phyloP scores from a whole-genome alignment of 2,888 invertebrate genomes.

The Anorthoa munda region DNA sequence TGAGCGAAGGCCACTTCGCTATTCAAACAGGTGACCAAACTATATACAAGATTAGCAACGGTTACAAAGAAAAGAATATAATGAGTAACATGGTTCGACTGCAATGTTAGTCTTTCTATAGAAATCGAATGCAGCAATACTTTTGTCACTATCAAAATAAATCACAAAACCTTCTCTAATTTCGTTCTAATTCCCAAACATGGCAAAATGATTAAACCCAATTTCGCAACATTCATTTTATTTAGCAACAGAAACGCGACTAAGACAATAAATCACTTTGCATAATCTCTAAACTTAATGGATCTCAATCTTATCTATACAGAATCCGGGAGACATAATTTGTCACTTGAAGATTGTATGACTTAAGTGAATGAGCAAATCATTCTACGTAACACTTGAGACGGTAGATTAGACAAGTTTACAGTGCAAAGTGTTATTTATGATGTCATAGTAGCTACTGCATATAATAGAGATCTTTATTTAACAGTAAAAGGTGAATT shows the following conservation, averaged over 20 bases:
- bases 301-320: conserved; percentile 59
- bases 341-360: conserved; percentile 62
- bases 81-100: not conserved
- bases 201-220: conserved; percentile 47
- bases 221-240: conserved; percentile 57
- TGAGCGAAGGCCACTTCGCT: too few species aligned
- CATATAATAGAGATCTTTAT: conserved; percentile 24
- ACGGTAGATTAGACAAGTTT: conserved; percentile 35
- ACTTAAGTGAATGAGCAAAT: conserved; percentile 62
- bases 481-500: conserved; percentile 21
- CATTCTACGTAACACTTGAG: conserved; percentile 50
- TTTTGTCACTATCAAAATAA: not conserved
- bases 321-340: conserved; percentile 62
- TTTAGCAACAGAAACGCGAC: conserved; percentile 53
- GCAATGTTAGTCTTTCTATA: not conserved
- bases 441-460: conserved; percentile 48
- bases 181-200: conserved; percentile 27
- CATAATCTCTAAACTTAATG: conserved; percentile 62
- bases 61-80: not conserved
- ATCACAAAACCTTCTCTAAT: not conserved
- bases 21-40: not conserved
- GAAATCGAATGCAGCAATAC: not conserved
- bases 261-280: conserved; percentile 65
- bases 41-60: not conserved
- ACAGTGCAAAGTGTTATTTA: conserved; percentile 40